Conservation (phyloP, 2,888 invertebrate genomes). For the Leptinotarsa rubiginosa region DNA sequence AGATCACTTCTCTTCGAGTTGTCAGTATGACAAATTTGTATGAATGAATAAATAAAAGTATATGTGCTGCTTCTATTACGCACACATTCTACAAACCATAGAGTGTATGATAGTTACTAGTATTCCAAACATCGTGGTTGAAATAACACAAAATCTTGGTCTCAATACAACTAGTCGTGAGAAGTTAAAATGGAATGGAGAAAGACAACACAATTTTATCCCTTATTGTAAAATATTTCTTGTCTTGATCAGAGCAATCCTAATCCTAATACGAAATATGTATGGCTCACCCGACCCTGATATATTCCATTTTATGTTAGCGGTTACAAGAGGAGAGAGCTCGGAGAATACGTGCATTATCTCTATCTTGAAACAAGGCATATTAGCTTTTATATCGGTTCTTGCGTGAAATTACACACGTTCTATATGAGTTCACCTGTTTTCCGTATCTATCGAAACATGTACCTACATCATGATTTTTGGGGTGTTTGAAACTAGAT, state of each 20-base stretch:
- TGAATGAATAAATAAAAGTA: too few relatives aligned
- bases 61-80: too few relatives aligned
- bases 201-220: not conserved
- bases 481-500: not conserved
- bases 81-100: too few relatives aligned
- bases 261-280: not conserved
- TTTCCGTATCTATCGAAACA: not conserved
- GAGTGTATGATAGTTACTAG: too few relatives aligned
- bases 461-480: not conserved
- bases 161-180: too few relatives aligned
- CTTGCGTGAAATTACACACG: not conserved
- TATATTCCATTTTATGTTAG: not conserved
- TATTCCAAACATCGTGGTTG: too few relatives aligned
- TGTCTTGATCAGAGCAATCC: not conserved
- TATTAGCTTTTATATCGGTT: slow-evolving; percentile 8
- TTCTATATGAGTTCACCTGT: slow-evolving; percentile 1
- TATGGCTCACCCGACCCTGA: not conserved
- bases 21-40: too few relatives aligned
- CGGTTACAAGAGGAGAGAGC: not conserved
- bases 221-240: not conserved
- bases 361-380: not conserved
- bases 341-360: not conserved
- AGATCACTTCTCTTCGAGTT: too few relatives aligned
- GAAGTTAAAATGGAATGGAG: too few relatives aligned
- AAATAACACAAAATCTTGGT: too few relatives aligned